These are phyloP conservation scores for Colistium nudipinnis DNA, from an alignment of 2,113 vertebrate genomes.

Conservation along the genomic window DNA sequence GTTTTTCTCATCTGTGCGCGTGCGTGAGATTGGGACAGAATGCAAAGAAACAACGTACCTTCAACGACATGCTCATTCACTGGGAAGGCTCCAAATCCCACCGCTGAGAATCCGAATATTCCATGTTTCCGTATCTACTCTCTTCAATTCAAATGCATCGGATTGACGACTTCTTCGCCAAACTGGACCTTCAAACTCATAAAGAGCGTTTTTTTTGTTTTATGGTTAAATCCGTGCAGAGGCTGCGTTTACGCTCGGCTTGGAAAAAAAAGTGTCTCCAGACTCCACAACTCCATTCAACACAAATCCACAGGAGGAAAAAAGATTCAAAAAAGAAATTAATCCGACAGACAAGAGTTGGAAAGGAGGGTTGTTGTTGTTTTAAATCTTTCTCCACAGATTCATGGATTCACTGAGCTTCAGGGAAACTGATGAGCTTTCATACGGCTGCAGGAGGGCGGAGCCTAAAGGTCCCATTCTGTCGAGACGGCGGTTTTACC, in stretches of 20 bases:
- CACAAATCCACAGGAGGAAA: background rate
- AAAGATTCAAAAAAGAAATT: no score
- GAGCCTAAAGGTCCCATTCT: conserved; percentile 21
- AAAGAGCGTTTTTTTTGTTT: background rate
- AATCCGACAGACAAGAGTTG: no score
- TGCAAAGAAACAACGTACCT: conserved; percentile 27
- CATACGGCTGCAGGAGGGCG: conserved; percentile 36
- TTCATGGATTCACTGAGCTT: background rate
- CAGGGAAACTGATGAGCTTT: conserved; percentile 1
- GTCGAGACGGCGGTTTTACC: conserved; percentile 15
- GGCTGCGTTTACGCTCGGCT: background rate
- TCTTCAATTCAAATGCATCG: background rate
- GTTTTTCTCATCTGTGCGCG: no score
- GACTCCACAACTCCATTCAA: background rate
- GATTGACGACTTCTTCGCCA: background rate
- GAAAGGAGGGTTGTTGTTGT: no score
- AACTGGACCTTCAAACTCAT: background rate
- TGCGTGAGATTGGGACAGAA: background rate
- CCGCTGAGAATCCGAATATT: background rate
- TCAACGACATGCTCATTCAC: background rate
- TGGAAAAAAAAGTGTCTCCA: conserved; percentile 16
- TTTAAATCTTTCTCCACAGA: background rate
- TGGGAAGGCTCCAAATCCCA: background rate
- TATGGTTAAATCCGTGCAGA: background rate
- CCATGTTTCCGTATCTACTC: background rate